Conservation (phyloP, 2,113 vertebrate genomes). For the Pollimyrus isidori region DNA sequence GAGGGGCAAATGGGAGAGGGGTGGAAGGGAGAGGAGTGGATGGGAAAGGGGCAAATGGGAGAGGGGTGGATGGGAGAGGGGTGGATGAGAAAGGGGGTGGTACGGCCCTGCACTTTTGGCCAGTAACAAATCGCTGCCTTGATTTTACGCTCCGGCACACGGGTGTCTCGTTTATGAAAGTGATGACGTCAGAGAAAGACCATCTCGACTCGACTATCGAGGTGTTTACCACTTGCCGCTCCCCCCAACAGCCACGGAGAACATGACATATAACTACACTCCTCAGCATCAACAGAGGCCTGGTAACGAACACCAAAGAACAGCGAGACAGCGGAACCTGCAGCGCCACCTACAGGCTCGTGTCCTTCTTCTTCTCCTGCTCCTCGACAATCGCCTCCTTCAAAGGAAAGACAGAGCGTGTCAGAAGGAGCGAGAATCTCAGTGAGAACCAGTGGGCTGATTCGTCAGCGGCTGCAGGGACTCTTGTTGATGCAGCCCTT, state of each 20-base stretch:
- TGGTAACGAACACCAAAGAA: neutral
- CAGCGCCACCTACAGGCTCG: slow-evolving; percentile 76
- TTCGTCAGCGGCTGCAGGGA: neutral
- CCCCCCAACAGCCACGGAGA: neutral
- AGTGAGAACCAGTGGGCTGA: neutral
- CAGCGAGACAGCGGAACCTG: neutral
- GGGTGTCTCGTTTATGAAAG: neutral
- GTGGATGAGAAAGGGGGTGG: too few species aligned
- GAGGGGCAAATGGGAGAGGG: neutral
- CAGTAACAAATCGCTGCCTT: neutral
- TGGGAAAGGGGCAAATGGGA: neutral
- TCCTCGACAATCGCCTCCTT: slow-evolving; percentile 96
- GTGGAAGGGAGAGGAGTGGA: neutral
- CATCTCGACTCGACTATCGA: neutral
- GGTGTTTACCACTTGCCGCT: neutral
- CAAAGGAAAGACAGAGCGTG: slow-evolving; percentile 40
- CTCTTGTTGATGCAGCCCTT: neutral
- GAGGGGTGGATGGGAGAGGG: too few species aligned
- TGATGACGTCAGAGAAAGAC: neutral
- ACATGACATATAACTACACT: neutral
- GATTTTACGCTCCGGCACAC: neutral
- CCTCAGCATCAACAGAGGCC: neutral
- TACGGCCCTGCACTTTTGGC: neutral
- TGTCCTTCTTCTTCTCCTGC: slow-evolving; percentile 91
- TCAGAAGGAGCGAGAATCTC: slow-evolving; percentile 4